These are phyloP conservation scores for Champsocephalus esox DNA, from an alignment of 2,797 vertebrate genomes.

Conservation along the genomic window DNA sequence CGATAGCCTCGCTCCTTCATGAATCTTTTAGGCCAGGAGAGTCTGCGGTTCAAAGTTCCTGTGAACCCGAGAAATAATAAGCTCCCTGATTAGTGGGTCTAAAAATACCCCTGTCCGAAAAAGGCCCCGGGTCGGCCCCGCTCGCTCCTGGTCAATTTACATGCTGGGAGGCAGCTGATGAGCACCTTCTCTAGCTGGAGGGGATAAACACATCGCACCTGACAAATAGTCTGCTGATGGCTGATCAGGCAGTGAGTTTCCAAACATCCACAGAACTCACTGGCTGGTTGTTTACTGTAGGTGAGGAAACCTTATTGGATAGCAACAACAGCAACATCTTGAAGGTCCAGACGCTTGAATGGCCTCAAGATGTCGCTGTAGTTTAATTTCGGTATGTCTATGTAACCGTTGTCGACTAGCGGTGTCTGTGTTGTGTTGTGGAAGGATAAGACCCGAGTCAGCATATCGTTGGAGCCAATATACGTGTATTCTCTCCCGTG, in stretches of 20 bases:
- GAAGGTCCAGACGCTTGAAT: not conserved
- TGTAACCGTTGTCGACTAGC: too few relatives aligned
- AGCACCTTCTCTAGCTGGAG: constrained; percentile 52
- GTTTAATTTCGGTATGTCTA: not conserved
- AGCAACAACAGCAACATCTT: constrained; percentile 23
- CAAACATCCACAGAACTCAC: constrained; percentile 9
- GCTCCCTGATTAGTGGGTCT: constrained; percentile 82
- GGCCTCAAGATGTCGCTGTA: not conserved
- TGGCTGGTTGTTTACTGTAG: not conserved
- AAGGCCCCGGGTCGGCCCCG: constrained; percentile 49
- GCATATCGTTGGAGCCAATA: too few relatives aligned
- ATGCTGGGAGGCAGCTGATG: constrained; percentile 49
- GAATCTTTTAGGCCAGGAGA: constrained; percentile 82
- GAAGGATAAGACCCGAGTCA: too few relatives aligned
- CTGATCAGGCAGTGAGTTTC: constrained; percentile 11
- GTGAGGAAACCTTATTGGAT: not conserved
- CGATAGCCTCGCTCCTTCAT: constrained; percentile 75
- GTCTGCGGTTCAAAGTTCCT: constrained; percentile 82
- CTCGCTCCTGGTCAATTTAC: constrained; percentile 51
- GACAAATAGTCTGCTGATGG: constrained; percentile 35
- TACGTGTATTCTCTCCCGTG: too few relatives aligned
- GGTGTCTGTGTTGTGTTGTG: too few relatives aligned
- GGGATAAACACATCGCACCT: constrained; percentile 36
- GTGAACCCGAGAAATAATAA: constrained; percentile 84
- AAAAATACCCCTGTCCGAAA: constrained; percentile 75